Percentiles rank a stretch among this genome's conserved stretches.
phyloP scores from a whole-genome alignment of 2,797 vertebrate genomes.

The Hydrocynus forskahlii region DNA sequence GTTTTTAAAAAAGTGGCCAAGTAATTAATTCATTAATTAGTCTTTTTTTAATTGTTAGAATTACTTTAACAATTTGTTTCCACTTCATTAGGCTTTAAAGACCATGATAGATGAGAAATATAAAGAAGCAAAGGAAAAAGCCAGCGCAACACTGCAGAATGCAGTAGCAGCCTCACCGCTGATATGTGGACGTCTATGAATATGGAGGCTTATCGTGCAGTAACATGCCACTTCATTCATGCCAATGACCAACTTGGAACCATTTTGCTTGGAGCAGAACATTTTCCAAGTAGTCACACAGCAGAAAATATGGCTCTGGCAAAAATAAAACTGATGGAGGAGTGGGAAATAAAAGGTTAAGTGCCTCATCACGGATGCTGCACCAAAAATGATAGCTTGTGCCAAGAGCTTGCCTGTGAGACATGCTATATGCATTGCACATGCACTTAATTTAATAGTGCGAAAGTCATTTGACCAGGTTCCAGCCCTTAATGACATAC shows the following conservation, averaged over 20 bases:
- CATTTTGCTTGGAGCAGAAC: not conserved
- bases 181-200: too few relatives aligned
- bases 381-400: constrained; percentile 6
- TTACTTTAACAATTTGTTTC: too few relatives aligned
- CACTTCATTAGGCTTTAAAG: too few relatives aligned
- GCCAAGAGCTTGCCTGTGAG: not conserved
- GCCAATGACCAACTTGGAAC: not conserved
- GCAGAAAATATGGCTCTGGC: constrained; percentile 3
- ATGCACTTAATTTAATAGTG: constrained; percentile 21
- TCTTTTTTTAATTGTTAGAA: too few relatives aligned
- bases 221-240: too few relatives aligned
- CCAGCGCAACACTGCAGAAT: too few relatives aligned
- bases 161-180: too few relatives aligned
- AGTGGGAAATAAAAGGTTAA: constrained; percentile 7
- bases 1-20: too few relatives aligned
- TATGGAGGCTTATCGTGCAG: too few relatives aligned
- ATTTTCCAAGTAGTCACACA: not conserved
- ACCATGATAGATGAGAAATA: too few relatives aligned
- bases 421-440: constrained; percentile 6
- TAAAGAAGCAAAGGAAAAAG: too few relatives aligned
- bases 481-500: not conserved
- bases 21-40: too few relatives aligned
- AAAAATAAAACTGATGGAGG: not conserved
- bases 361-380: constrained; percentile 5
- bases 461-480: not conserved